Conservation (phyloP, 2,113 vertebrate genomes). For the Talpa occidentalis region DNA sequence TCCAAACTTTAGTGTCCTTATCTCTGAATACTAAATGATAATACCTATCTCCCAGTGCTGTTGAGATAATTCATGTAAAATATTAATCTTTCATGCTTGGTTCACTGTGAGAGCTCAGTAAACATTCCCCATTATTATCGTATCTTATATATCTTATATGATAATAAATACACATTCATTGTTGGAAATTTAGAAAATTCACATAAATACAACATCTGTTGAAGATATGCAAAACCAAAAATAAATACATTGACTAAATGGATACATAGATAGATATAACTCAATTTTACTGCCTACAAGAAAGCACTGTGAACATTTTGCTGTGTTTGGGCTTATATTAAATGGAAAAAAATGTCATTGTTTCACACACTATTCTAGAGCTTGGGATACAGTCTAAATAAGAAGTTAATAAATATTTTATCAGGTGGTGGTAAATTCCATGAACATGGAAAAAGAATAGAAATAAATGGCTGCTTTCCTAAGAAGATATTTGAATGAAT, state of each 20-base stretch:
- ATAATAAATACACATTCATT: conserved; percentile 33
- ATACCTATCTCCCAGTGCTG: not conserved
- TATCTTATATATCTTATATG: conserved; percentile 29
- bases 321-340: not conserved
- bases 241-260: not conserved
- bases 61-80: conserved; percentile 16
- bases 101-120: conserved; percentile 2
- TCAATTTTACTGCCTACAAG: not conserved
- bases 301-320: not conserved
- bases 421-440: not conserved
- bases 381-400: not conserved
- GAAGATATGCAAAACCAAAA: conserved; percentile 11
- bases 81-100: not conserved
- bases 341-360: not conserved
- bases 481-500: not conserved
- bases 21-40: not conserved
- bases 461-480: not conserved
- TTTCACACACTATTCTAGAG: not conserved
- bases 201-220: conserved; percentile 6
- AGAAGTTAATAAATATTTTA: not conserved
- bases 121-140: not conserved
- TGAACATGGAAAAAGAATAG: not conserved
- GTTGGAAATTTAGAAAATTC: conserved; percentile 3
- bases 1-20: not conserved
- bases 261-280: not conserved